These are phyloP conservation scores for Zophobas morio DNA, from an alignment of 1,140 invertebrate genomes.

Conservation along the genomic window DNA sequence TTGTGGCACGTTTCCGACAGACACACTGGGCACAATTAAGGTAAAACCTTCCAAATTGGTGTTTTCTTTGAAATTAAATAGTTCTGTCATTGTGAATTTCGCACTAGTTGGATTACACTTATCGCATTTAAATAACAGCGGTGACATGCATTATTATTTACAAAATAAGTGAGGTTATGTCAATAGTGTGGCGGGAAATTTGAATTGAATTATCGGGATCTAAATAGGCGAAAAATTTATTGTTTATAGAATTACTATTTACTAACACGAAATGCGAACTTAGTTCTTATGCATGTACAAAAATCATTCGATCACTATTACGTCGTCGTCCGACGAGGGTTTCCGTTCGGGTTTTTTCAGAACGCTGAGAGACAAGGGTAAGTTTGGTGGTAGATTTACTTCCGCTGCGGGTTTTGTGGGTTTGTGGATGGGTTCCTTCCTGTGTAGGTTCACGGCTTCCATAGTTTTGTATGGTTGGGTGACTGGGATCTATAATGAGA, in stretches of 20 bases:
- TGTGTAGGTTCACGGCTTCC: constrained; percentile 17
- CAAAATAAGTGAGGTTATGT: constrained; percentile 24
- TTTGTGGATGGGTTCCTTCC: constrained; percentile 9
- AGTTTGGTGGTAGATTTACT: constrained; percentile 43
- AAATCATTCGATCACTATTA: constrained; percentile 58
- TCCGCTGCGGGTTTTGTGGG: background rate
- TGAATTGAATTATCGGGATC: background rate
- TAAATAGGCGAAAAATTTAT: no score
- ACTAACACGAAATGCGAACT: background rate
- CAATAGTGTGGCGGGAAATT: background rate
- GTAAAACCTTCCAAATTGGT: constrained; percentile 71
- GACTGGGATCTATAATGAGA: constrained; percentile 19
- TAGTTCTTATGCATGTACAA: constrained; percentile 24
- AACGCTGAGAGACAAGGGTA: constrained; percentile 56
- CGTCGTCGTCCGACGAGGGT: constrained; percentile 54
- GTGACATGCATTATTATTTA: constrained; percentile 24
- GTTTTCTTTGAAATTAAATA: constrained; percentile 60
- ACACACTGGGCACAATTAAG: constrained; percentile 80
- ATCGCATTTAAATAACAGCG: background rate
- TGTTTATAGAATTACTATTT: no score
- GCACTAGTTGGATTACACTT: background rate
- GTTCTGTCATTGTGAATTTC: constrained; percentile 1
- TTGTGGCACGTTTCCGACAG: constrained; percentile 87
- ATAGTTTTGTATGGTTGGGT: constrained; percentile 15
- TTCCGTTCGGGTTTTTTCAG: constrained; percentile 53